Evolutionary conservation across 2,888 invertebrate genomes (phyloP).

Genomic region (Drosophila helvetica): DNA sequence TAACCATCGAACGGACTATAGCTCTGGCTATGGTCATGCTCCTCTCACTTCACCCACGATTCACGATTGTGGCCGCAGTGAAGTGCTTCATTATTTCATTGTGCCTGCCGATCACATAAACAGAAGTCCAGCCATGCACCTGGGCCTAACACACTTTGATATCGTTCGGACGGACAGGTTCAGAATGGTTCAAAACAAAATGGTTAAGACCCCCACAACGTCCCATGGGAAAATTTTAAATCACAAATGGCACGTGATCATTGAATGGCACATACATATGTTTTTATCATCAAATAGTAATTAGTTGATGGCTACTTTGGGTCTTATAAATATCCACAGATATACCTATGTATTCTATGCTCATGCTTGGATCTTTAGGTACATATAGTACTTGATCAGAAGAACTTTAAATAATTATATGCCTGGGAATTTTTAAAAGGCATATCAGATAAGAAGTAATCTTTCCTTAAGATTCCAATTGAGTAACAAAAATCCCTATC

Average conservation of each 20-base stretch:
- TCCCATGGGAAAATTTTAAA: neutral
- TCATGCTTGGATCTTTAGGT: neutral
- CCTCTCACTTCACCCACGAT: neutral
- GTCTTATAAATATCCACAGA: neutral
- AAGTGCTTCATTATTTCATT: slow-evolving; percentile 45
- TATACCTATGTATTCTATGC: neutral
- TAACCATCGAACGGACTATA: neutral
- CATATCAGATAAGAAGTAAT: neutral
- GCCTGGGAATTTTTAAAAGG: neutral
- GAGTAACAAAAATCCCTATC: neutral
- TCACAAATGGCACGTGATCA: neutral
- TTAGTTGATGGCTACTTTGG: neutral
- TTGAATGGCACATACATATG: neutral
- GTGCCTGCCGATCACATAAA: slow-evolving; percentile 23
- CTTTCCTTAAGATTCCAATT: neutral
- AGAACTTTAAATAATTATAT: neutral
- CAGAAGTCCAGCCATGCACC: slow-evolving; percentile 22
- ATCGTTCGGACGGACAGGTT: slow-evolving; percentile 2
- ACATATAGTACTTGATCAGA: neutral
- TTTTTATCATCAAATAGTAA: no score
- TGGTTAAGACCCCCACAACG: slow-evolving; percentile 23
- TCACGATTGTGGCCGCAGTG: slow-evolving; percentile 15
- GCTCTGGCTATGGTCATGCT: slow-evolving; percentile 18
- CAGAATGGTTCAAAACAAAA: slow-evolving; percentile 18
- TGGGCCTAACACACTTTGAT: neutral